Base-by-base conservation (phyloP, 2,888 invertebrate species). In the Rhimphoctona megacephalus region DNA sequence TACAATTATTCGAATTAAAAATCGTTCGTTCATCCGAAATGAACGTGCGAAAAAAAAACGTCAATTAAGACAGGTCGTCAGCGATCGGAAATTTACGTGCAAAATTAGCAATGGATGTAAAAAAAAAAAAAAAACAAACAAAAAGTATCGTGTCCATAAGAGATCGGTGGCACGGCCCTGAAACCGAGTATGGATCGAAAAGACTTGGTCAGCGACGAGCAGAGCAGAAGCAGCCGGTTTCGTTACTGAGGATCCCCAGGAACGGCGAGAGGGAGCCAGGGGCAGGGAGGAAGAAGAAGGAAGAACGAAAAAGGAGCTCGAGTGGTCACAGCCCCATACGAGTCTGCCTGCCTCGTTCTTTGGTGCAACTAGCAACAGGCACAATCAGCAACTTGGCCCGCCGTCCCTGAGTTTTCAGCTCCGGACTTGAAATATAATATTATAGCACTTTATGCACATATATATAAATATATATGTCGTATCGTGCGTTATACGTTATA, bases 401-500 rank as follows among this genome's bases (percentile, higher is more conserved):
- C 72, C 83, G 87, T 87, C 85, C 87, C 87, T 86, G 88, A 85
- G 76, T 83, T 82, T 82, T 74, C 83, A 87, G 82, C 80, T 82
- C 77, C 79, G 77, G 82, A 74, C 88, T 86, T 83, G 73, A 61
- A 86, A 86, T 77, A 86, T 83, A 77, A 77, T 86, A 81, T 86
- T 80, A 80, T 69, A 61, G 39, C 84, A 30, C 22, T 74, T 33
- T 84, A 25, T 49, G 43, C 36, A 43, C 52, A 52, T 52, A 22
- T 25, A 22, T 57, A 61, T 33, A 46, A 49, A 36, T 70, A 54
- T 72, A 78, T 52, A 73, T 66, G 67, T 81, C 70, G 83, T 83
- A 83, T 76, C 54, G 80, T 86, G 90, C 88, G 83, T 88, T 89
- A 87, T 83, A 78, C 54, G 69, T 69, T 54, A 82, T 67, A 90